Base-by-base conservation (phyloP, 1,140 invertebrate genomes). In the Calliphora vicina region DNA sequence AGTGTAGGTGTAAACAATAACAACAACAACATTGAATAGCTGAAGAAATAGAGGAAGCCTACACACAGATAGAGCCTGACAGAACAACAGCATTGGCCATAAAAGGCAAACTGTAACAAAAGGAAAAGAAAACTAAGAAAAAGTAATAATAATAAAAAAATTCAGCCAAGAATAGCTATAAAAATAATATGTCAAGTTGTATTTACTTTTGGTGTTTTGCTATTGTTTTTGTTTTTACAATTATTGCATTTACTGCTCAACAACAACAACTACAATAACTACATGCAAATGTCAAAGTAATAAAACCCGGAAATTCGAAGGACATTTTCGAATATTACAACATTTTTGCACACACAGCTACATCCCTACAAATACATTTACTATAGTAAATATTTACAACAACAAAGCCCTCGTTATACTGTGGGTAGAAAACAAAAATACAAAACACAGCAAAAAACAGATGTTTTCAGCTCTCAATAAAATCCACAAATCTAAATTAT, bases 271-370 rank as follows among this genome's bases (percentile, higher is more conserved):
- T 23, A 57, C 1, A 81, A 29, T 23, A 42, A 57, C 13, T 23
- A 45, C 43, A 81, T 71, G 25, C 72, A 82, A 82, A 82, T 82
- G 73, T 71, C 72, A 82, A 82, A 84, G 78, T 80, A 43, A 35
- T 61, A 82, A 80, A 17, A 84, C 83, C 80, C 83, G 83, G 83
- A 84, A 84, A 76, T 82, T 82, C 83, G 83, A 84, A 84, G 80
- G 80, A 84, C 80, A 80, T 84, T 80, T 82, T 84, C 83, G 83
- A 83, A 83, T 50, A 83, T 74, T 83, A 42, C 80, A 73, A 17
- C 42, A 12, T 80, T 50, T 50, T 80, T 12, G n/a, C 20, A 35
- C 74, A 35, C 27, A 35, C 20, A 67, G 0, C 1, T 12, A 67
- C 61, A 20, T 5, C 23, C n/a, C 10, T 61, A 20, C n/a, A 20